phyloP scores from a whole-genome alignment of 2,113 vertebrate species.

The Gorilla gorilla region DNA sequence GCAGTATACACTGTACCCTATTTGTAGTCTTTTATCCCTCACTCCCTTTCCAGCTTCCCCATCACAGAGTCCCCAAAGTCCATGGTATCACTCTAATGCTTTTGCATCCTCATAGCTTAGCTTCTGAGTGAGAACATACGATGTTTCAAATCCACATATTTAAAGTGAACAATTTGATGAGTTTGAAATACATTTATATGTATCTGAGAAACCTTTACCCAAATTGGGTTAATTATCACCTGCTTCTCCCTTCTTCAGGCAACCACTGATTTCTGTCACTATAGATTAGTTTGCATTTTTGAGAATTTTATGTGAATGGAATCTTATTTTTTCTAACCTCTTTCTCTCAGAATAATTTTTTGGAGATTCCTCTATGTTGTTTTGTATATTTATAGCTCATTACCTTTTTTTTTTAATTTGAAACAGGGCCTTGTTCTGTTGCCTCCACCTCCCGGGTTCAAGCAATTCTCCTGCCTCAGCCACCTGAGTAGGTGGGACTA shows the following conservation, averaged over 20 bases:
- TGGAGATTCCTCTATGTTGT: neutral
- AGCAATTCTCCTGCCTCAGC: too few relatives aligned
- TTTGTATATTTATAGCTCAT: neutral
- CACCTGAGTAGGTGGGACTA: too few relatives aligned
- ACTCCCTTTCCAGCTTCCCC: too few relatives aligned
- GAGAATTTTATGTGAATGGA: neutral
- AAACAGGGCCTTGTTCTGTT: too few relatives aligned
- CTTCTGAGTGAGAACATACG: too few relatives aligned
- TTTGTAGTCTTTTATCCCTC: too few relatives aligned
- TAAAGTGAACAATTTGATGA: neutral
- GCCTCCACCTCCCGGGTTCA: too few relatives aligned
- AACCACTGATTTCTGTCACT: neutral
- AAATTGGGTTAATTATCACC: neutral
- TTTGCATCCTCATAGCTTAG: too few relatives aligned
- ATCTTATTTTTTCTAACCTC: neutral
- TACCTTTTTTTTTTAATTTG: too few relatives aligned
- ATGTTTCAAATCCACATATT: neutral
- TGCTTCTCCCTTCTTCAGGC: neutral
- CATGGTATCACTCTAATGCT: too few relatives aligned
- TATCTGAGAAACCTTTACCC: neutral
- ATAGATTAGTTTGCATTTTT: neutral
- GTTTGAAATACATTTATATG: neutral
- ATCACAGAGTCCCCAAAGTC: too few relatives aligned
- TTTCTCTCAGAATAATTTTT: neutral
- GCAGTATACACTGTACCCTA: too few relatives aligned